These are phyloP conservation scores for Willisornis vidua DNA, from an alignment of 2,113 vertebrate genomes.

Conservation along the genomic window DNA sequence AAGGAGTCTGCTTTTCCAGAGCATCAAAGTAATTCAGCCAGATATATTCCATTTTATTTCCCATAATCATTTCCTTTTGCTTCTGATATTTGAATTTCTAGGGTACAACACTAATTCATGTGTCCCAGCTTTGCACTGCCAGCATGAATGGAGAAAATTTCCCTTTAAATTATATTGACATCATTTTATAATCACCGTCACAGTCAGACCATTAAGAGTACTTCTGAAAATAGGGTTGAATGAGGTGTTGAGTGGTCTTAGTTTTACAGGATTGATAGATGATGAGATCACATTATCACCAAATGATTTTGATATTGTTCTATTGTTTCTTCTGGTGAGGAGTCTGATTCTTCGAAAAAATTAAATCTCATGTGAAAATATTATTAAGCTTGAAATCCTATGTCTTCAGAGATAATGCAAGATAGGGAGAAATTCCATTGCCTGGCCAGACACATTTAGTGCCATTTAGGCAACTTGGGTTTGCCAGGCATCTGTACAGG, in stretches of 20 bases:
- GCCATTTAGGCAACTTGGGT: background rate
- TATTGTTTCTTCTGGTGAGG: background rate
- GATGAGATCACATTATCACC: background rate
- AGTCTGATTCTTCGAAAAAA: background rate
- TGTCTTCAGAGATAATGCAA: background rate
- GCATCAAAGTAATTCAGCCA: background rate
- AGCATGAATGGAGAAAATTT: background rate
- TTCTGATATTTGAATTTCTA: background rate
- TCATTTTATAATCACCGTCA: background rate
- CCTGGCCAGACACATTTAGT: accelerated
- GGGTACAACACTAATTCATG: background rate
- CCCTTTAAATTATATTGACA: background rate
- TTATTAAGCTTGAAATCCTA: background rate
- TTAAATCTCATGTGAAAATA: background rate
- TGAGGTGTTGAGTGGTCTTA: background rate
- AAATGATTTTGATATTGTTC: background rate
- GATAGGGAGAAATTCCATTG: background rate
- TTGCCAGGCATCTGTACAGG: background rate
- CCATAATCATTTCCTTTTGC: background rate
- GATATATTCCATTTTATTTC: background rate
- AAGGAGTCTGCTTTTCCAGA: background rate
- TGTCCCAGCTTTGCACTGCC: background rate
- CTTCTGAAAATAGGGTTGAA: background rate
- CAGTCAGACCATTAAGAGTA: background rate
- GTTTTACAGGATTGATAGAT: background rate